Evolutionary conservation across 1,140 invertebrate genomes (phyloP).

Genomic region (Bombus affinis): DNA sequence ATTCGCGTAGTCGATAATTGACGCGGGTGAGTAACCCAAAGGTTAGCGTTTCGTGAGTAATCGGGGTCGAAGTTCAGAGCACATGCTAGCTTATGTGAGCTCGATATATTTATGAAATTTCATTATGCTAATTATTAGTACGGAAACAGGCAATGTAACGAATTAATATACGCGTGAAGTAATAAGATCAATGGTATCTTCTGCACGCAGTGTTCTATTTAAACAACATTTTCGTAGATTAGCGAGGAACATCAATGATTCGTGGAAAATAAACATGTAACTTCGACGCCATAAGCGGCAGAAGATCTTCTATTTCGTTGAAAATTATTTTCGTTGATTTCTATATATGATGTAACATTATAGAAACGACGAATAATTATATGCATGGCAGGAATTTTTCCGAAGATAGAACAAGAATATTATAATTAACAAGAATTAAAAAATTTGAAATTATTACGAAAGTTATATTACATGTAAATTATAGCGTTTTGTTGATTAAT

Average conservation of each 20-base stretch:
- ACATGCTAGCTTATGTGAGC: too few species aligned
- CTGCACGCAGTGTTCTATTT: neutral
- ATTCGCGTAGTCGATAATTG: slow-evolving; percentile 1
- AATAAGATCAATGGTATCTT: neutral
- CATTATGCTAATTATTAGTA: slow-evolving; percentile 24
- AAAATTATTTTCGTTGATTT: neutral
- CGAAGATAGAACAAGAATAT: neutral
- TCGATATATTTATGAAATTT: slow-evolving; percentile 11
- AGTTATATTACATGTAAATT: too few species aligned
- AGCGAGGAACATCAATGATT: too few species aligned
- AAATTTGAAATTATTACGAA: neutral
- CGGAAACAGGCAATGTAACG: neutral
- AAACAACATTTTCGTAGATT: neutral
- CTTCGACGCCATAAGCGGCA: neutral
- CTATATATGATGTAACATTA: neutral
- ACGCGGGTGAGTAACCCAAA: slow-evolving; percentile 24
- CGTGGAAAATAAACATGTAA: neutral
- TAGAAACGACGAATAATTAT: neutral
- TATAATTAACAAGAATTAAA: neutral
- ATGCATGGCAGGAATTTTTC: neutral
- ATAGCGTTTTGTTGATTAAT: too few species aligned
- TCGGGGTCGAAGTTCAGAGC: neutral
- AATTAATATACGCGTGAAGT: neutral
- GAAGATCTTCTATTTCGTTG: neutral
- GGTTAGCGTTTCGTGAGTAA: slow-evolving; percentile 19